These are phyloP conservation scores for Atethmia centrago DNA, from an alignment of 2,888 invertebrate species.

Conservation along the genomic window DNA sequence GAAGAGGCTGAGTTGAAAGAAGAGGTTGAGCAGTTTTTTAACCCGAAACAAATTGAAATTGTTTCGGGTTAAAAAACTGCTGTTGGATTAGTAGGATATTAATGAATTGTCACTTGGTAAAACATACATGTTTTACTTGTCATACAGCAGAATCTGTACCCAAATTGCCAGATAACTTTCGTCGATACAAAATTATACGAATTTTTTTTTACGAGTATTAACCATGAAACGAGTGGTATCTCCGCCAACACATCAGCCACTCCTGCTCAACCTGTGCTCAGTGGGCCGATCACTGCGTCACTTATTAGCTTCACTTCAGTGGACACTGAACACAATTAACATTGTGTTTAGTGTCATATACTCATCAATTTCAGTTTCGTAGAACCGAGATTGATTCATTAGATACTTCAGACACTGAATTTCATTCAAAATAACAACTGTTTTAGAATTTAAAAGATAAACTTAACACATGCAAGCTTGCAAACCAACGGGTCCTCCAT, in stretches of 20 bases:
- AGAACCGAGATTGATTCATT: background rate
- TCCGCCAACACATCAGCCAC: constrained; percentile 3
- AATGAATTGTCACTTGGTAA: background rate
- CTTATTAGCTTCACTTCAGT: constrained; percentile 42
- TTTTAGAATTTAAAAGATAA: background rate
- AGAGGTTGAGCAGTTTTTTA: background rate
- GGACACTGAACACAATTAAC: constrained; percentile 30
- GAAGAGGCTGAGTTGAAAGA: constrained; percentile 11
- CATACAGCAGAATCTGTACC: background rate
- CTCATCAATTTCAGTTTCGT: constrained; percentile 30
- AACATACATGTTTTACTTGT: background rate
- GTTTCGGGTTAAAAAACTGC: constrained; percentile 20
- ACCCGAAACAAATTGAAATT: too few relatives aligned
- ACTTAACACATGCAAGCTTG: too few relatives aligned
- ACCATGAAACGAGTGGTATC: background rate
- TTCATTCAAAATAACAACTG: background rate
- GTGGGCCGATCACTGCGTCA: constrained; percentile 50
- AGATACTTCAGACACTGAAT: constrained; percentile 9
- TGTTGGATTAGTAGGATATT: background rate
- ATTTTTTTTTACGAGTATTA: constrained; percentile 2
- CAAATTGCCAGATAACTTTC: background rate
- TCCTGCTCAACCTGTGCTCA: constrained; percentile 54
- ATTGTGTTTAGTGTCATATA: constrained; percentile 9
- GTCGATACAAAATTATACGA: background rate
- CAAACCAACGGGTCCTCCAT: too few relatives aligned